phyloP scores from a whole-genome alignment of 2,888 invertebrate species.

The Resseliella maxima region DNA sequence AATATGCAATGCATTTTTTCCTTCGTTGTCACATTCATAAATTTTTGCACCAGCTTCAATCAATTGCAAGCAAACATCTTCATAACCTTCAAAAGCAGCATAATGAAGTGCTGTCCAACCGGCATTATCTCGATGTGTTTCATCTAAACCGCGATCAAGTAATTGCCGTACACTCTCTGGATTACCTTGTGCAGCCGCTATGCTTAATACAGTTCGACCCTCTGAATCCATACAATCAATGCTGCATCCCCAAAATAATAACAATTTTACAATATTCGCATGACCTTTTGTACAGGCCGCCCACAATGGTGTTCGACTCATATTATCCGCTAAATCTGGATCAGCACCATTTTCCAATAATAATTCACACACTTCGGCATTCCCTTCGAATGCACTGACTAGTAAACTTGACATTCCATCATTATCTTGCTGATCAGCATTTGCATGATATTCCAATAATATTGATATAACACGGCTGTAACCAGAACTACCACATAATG shows the following conservation, averaged over 20 bases:
- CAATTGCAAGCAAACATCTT: conserved; percentile 67
- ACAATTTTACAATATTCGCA: conserved; percentile 83
- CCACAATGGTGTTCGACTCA: conserved; percentile 88
- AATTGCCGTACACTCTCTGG: conserved; percentile 90
- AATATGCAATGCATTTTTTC: conserved; percentile 83
- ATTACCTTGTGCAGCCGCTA: conserved; percentile 87
- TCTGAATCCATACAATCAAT: conserved; percentile 95
- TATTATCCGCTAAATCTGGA: conserved; percentile 85
- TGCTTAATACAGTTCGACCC: conserved; percentile 88
- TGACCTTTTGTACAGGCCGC: conserved; percentile 95
- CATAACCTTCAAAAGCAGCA: conserved; percentile 87
- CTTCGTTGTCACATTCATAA: conserved; percentile 78
- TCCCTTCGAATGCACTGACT: conserved; percentile 92
- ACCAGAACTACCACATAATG: conserved; percentile 83
- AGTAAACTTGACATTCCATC: conserved; percentile 89
- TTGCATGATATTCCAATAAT: conserved; percentile 83
- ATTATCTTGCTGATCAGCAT: conserved; percentile 84
- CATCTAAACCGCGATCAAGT: conserved; percentile 86
- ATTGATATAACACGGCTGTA: conserved; percentile 77
- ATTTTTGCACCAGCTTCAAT: conserved; percentile 85
- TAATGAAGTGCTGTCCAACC: conserved; percentile 98
- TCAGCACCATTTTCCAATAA: conserved; percentile 93
- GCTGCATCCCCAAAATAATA: conserved; percentile 95
- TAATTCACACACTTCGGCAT: conserved; percentile 91
- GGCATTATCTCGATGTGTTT: conserved; percentile 90